Evolutionary conservation across 2,797 vertebrate genomes (phyloP), one percentile per base, ranked within the genome.

Genomic region (Dicrostonyx torquatus): DNA sequence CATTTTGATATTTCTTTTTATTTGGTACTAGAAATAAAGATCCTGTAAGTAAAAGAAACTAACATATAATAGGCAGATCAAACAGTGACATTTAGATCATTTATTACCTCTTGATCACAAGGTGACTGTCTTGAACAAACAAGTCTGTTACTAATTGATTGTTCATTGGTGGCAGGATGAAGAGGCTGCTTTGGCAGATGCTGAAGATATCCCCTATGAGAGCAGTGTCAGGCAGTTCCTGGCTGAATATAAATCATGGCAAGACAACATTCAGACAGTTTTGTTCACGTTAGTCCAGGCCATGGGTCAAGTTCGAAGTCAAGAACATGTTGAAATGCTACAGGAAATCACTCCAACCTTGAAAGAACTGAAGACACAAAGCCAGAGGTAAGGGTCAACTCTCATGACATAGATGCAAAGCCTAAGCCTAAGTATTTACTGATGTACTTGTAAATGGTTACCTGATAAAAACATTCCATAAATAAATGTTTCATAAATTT

Each of bases 221-320:
- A 99, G 99, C 87, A 99, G 99, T 68, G 99, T 99, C 95, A 99
- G 99, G 79, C 99, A 99, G 97, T 99, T 99, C 98, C 98, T 99
- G 97, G 98, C 99, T 0, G 99, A 99, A 98, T 99, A 99, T 98
- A 99, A 99, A 97, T 99, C 99, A 0, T 99, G 99, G 99, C 99
- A 99, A 97, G 99, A 99, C 98, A 99, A 99, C 98, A 99, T 99
- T 98, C 99, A 99, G 98, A 99, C 99, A 9, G 99, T 99, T 95
- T 97, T 99, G 87, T 99, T 99, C 98, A 99, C 99, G 0, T 98
- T 99, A 97, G 99, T 99, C 91, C 99, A 99, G 98, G 99, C 99
- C 96, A 99, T 99, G 75, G 99, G 99, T 88, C 99, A 99, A 98
- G 98, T 99, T 3, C 99, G 99, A 96, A 99, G 97, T 98, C 99